These are phyloP conservation scores for Chalcosyrphus nemorum DNA, from an alignment of 2,888 invertebrate species.

Conservation along the genomic window DNA sequence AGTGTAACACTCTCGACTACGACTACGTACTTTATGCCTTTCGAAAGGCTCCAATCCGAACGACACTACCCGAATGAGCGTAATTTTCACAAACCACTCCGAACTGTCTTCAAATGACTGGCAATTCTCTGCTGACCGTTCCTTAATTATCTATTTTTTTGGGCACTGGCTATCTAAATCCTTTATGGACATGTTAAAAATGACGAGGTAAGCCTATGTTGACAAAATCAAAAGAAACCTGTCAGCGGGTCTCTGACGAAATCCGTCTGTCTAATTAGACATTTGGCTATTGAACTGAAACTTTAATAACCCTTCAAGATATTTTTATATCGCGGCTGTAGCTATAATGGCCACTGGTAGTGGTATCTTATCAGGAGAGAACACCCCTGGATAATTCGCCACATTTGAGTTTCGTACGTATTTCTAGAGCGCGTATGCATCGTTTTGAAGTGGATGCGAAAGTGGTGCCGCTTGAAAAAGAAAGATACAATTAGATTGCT, in stretches of 20 bases:
- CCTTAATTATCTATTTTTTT: slow-evolving; percentile 2
- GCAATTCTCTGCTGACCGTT: neutral
- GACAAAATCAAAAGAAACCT: slow-evolving; percentile 36
- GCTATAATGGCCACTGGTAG: slow-evolving; percentile 1
- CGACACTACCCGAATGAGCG: slow-evolving; percentile 3
- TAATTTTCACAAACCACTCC: neutral
- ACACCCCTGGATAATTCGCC: slow-evolving; percentile 3
- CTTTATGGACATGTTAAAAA: slow-evolving; percentile 14
- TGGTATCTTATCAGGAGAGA: slow-evolving; percentile 53
- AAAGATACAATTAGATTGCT: neutral
- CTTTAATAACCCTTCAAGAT: slow-evolving; percentile 64
- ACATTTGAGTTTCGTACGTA: too few species aligned
- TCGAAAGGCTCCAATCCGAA: neutral
- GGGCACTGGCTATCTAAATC: slow-evolving; percentile 21
- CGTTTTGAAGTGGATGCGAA: neutral
- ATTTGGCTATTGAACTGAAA: slow-evolving; percentile 55
- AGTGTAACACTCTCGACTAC: slow-evolving; percentile 21
- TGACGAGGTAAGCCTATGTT: slow-evolving; percentile 35
- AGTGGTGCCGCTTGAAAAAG: slow-evolving; percentile 43
- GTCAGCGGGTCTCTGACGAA: slow-evolving; percentile 26
- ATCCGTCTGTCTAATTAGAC: slow-evolving; percentile 49
- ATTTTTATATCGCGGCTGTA: slow-evolving; percentile 52
- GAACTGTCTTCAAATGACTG: neutral
- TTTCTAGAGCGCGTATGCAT: too few species aligned
- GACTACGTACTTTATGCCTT: slow-evolving; percentile 26